These are phyloP conservation scores for Trachelus iudaicus DNA, from an alignment of 2,888 invertebrate species.

Conservation along the genomic window DNA sequence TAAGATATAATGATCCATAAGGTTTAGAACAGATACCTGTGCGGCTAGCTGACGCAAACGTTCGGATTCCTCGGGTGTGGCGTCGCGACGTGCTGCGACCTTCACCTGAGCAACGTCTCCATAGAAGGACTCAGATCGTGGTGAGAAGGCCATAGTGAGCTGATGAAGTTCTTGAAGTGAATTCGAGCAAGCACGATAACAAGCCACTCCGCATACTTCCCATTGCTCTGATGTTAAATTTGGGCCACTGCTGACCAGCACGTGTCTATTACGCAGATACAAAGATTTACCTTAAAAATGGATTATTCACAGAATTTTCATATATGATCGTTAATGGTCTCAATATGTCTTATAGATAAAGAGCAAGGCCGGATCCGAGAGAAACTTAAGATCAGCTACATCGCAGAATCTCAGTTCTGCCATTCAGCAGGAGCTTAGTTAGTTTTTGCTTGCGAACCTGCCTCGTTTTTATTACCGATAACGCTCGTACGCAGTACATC, in stretches of 20 bases:
- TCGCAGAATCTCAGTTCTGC: not conserved
- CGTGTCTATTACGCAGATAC: slow-evolving; percentile 69
- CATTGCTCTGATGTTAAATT: slow-evolving; percentile 86
- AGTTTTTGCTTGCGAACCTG: slow-evolving; percentile 35
- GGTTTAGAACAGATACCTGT: slow-evolving; percentile 68
- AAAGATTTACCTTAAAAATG: not conserved
- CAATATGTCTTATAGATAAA: not conserved
- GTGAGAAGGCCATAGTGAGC: slow-evolving; percentile 89
- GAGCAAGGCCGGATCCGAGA: not conserved
- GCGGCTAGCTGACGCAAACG: slow-evolving; percentile 89
- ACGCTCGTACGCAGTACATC: slow-evolving; percentile 38
- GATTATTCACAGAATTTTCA: not conserved
- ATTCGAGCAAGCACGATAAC: slow-evolving; percentile 86
- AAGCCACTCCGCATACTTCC: slow-evolving; percentile 84
- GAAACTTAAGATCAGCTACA: not conserved
- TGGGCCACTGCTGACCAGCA: slow-evolving; percentile 85
- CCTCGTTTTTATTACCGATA: slow-evolving; percentile 44
- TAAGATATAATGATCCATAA: not conserved
- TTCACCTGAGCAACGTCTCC: slow-evolving; percentile 93
- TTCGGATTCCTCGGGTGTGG: slow-evolving; percentile 84
- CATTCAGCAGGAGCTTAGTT: not conserved
- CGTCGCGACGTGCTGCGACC: slow-evolving; percentile 91
- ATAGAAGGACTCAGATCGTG: slow-evolving; percentile 93
- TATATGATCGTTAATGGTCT: not conserved
- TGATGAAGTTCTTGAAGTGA: slow-evolving; percentile 89